Percentiles rank a stretch among this genome's conserved stretches.
These are phyloP conservation scores for Nipponia nippon DNA, from an alignment of 2,113 vertebrate species.

Conservation along the genomic window DNA sequence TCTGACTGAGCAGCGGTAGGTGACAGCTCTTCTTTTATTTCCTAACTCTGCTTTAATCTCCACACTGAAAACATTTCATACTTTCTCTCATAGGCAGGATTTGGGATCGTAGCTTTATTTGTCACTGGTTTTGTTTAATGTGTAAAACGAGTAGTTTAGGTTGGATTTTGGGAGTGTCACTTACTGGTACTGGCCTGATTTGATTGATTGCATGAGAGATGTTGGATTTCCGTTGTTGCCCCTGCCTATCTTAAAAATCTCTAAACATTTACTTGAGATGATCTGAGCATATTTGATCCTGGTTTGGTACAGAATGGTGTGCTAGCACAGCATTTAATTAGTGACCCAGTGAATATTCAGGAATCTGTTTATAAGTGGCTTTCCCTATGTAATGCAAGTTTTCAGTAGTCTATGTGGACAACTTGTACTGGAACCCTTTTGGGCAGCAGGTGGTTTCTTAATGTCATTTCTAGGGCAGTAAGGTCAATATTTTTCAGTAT, in stretches of 20 bases:
- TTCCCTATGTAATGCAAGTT: neutral
- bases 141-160: neutral
- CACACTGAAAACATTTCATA: neutral
- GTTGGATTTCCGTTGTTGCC: neutral
- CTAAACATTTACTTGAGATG: neutral
- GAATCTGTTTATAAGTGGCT: neutral
- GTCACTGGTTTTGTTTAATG: neutral
- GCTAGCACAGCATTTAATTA: neutral
- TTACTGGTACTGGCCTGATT: neutral
- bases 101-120: neutral
- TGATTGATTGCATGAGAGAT: neutral
- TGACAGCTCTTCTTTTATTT: neutral
- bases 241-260: neutral
- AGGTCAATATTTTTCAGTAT: neutral
- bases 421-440: neutral
- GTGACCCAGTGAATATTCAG: neutral
- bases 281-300: neutral
- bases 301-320: neutral
- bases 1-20: neutral
- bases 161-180: neutral
- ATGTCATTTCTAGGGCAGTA: neutral
- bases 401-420: neutral
- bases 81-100: neutral
- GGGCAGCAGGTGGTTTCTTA: neutral
- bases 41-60: neutral